Evolutionary conservation across 2,888 invertebrate genomes (phyloP).

Genomic region (Acholoe squamosa): DNA sequence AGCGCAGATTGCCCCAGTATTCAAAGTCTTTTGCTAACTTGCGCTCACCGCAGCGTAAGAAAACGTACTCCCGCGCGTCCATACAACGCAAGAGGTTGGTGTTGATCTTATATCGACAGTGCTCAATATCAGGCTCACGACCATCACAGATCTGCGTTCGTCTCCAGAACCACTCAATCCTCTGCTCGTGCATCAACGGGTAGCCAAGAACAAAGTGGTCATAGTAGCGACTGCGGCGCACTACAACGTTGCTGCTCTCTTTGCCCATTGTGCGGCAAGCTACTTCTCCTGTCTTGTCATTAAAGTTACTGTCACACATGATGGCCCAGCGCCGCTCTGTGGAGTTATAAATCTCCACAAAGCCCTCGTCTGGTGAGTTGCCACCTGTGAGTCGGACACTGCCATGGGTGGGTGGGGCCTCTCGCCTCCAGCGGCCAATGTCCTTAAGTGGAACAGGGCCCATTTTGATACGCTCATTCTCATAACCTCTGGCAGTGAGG

Average conservation of each 20-base stretch:
- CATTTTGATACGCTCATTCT: constrained; percentile 66
- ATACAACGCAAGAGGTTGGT: constrained; percentile 89
- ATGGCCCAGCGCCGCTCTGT: constrained; percentile 98
- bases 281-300: constrained; percentile 97
- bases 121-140: constrained; percentile 82
- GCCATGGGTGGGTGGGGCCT: constrained; percentile 50
- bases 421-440: neutral
- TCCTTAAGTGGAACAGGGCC: constrained; percentile 60
- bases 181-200: constrained; percentile 80
- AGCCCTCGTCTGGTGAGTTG: constrained; percentile 89
- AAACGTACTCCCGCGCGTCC: constrained; percentile 94
- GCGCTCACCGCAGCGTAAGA: constrained; percentile 91
- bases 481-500: constrained; percentile 90
- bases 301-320: constrained; percentile 96
- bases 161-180: constrained; percentile 79
- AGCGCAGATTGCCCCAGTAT: constrained; percentile 97
- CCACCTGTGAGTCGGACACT: constrained; percentile 89
- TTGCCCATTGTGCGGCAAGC: constrained; percentile 96
- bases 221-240: constrained; percentile 86
- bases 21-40: constrained; percentile 76
- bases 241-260: constrained; percentile 93
- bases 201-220: constrained; percentile 81
- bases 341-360: constrained; percentile 96
- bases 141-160: constrained; percentile 81
- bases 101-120: constrained; percentile 90